Evolutionary conservation across 2,797 vertebrate genomes (phyloP).

Genomic region (Poeciliopsis gracilis): DNA sequence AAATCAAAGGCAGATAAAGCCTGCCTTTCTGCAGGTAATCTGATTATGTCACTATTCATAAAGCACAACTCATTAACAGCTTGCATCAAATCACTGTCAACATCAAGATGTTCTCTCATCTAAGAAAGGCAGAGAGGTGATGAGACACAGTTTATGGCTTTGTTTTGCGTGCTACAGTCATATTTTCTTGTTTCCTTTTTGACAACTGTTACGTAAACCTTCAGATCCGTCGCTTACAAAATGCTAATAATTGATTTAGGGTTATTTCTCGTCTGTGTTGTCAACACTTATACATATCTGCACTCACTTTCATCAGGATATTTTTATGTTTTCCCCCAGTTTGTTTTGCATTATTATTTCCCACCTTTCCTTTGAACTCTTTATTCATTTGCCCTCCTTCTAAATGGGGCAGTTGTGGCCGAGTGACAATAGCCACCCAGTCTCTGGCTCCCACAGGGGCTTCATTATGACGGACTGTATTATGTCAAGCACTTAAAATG

Average conservation of each 20-base stretch:
- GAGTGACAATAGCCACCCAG: conserved; percentile 70
- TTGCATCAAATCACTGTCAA: conserved; percentile 72
- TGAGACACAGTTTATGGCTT: conserved; percentile 10
- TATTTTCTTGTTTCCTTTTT: conserved; percentile 41
- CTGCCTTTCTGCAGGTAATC: conserved; percentile 76
- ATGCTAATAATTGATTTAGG: conserved; percentile 30
- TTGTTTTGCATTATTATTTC: conserved; percentile 37
- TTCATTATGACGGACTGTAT: conserved; percentile 77
- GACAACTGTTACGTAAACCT: conserved; percentile 13
- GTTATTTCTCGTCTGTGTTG: conserved; percentile 25
- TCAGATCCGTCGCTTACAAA: conserved; percentile 19
- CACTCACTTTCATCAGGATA: conserved; percentile 25
- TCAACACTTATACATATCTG: conserved; percentile 45
- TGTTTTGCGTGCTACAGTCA: conserved; percentile 32
- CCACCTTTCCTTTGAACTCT: conserved; percentile 42
- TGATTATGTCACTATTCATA: conserved; percentile 80
- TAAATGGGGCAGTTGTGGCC: conserved; percentile 51
- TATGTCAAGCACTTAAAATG: conserved; percentile 82
- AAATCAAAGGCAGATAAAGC: conserved; percentile 68
- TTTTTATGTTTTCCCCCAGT: conserved; percentile 30
- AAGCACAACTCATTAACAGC: conserved; percentile 78
- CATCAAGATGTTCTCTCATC: conserved; percentile 64
- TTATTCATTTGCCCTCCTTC: conserved; percentile 41
- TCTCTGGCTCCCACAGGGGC: conserved; percentile 64
- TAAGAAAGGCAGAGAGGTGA: conserved; percentile 30